A percentile compares a stretch with the other conserved stretches of the same genome.
These are phyloP conservation scores for Centropristis striata DNA, from an alignment of 2,113 vertebrate genomes.

Conservation along the genomic window DNA sequence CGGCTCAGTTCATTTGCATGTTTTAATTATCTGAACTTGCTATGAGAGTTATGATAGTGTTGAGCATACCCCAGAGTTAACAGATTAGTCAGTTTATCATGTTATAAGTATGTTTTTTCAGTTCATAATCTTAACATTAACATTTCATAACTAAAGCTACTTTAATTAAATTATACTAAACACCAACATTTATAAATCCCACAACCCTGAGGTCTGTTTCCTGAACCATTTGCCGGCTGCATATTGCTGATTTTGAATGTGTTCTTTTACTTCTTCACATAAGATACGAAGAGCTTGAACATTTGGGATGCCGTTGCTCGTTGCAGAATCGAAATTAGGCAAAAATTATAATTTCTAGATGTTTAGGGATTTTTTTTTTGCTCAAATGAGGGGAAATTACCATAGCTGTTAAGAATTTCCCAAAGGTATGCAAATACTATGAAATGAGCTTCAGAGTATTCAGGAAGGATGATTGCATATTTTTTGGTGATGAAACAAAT, in stretches of 20 bases:
- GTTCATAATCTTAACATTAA: conserved; percentile 35
- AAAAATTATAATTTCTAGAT: conserved; percentile 30
- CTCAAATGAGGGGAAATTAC: conserved; percentile 10
- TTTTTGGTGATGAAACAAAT: conserved; percentile 26
- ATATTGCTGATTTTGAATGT: conserved; percentile 36
- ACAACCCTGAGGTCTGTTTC: conserved; percentile 33
- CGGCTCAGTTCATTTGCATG: conserved; percentile 17
- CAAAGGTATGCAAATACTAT: conserved; percentile 39
- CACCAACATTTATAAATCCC: conserved; percentile 18
- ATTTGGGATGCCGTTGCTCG: conserved; percentile 25
- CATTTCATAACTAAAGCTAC: conserved; percentile 37
- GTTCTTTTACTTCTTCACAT: conserved; percentile 14
- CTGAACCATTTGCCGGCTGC: conserved; percentile 14
- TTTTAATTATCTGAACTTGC: conserved; percentile 18
- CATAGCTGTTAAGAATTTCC: conserved; percentile 25
- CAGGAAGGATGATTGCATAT: conserved; percentile 13
- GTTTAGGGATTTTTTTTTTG: conserved; percentile 22
- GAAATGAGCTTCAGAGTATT: conserved; percentile 33
- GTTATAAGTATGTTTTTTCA: conserved; percentile 31
- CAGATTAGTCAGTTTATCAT: conserved; percentile 25
- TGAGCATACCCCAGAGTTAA: conserved; percentile 28
- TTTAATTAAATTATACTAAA: conserved; percentile 49
- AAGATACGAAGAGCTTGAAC: conserved; percentile 32
- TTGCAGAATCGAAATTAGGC: conserved; percentile 40
- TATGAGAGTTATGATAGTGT: conserved; percentile 11